These are phyloP conservation scores for Myopa testacea DNA, from an alignment of 2,888 invertebrate species.

Conservation along the genomic window DNA sequence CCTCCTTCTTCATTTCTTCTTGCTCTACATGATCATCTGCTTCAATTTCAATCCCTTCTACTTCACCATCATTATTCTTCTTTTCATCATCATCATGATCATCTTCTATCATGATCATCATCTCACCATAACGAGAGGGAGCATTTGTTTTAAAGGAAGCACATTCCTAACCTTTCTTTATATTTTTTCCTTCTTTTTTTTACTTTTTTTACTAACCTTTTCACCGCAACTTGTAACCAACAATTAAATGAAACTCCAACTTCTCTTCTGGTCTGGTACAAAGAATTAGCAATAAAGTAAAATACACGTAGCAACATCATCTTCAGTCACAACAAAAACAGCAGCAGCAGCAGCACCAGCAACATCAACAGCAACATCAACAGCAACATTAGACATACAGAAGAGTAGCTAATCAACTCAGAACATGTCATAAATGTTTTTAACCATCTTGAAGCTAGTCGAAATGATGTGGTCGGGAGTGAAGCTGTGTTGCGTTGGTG, in stretches of 20 bases:
- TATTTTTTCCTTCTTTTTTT: no score
- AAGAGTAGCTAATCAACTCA: conserved; percentile 24
- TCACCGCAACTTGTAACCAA: neutral
- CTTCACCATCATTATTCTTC: no score
- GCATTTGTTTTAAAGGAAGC: no score
- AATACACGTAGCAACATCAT: neutral
- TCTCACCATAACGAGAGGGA: no score
- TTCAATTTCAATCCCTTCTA: no score
- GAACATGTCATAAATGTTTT: conserved; percentile 30
- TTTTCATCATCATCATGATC: no score
- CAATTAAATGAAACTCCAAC: conserved; percentile 28
- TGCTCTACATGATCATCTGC: no score
- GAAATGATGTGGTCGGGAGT: neutral
- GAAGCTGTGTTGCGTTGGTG: neutral
- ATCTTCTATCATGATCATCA: no score
- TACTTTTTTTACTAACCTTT: neutral
- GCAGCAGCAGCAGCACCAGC: no score
- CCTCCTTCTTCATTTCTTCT: no score
- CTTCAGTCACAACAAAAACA: neutral
- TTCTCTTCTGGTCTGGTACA: neutral
- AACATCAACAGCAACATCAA: neutral
- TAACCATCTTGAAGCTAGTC: conserved; percentile 26
- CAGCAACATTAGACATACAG: neutral
- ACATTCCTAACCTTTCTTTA: no score
- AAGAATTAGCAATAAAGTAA: neutral